These are phyloP conservation scores for Orussus abietinus DNA, from an alignment of 1,140 invertebrate genomes.

Conservation along the genomic window DNA sequence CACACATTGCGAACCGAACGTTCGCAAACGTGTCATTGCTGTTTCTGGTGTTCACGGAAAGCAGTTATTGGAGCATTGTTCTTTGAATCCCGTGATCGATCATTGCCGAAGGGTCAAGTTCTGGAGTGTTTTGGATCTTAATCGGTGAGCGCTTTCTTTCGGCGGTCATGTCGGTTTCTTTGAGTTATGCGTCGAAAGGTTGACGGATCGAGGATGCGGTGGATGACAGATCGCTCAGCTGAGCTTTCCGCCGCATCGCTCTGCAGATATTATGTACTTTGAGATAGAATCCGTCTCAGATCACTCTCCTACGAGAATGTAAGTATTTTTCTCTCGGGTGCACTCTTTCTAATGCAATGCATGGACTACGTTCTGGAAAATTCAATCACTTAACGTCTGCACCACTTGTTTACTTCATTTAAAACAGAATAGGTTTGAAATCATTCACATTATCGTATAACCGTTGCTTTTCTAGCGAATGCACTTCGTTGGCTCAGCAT, in stretches of 20 bases:
- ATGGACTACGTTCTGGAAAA: too few species aligned
- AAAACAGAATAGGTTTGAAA: too few species aligned
- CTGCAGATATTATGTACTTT: conserved; percentile 23
- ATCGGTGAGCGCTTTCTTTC: background rate
- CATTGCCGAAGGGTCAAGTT: background rate
- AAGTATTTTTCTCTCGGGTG: too few species aligned
- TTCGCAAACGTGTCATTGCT: background rate
- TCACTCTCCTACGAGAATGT: conserved; percentile 36
- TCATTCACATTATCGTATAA: too few species aligned
- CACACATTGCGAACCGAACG: background rate
- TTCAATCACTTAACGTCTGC: too few species aligned
- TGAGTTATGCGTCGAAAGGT: background rate
- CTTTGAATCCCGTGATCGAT: background rate
- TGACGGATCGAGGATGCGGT: background rate
- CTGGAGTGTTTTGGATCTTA: background rate
- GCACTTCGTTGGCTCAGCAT: too few species aligned
- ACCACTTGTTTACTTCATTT: too few species aligned
- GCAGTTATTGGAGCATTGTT: background rate
- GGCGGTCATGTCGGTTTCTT: background rate
- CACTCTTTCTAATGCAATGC: too few species aligned
- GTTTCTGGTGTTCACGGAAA: background rate
- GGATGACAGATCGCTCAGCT: background rate
- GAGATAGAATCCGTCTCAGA: conserved; percentile 31
- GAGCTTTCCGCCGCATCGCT: background rate
- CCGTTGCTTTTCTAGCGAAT: too few species aligned